Percentiles rank a stretch among this genome's conserved stretches.
Conservation (phyloP, 2,113 vertebrate genomes). For the Dromaius novaehollandiae region DNA sequence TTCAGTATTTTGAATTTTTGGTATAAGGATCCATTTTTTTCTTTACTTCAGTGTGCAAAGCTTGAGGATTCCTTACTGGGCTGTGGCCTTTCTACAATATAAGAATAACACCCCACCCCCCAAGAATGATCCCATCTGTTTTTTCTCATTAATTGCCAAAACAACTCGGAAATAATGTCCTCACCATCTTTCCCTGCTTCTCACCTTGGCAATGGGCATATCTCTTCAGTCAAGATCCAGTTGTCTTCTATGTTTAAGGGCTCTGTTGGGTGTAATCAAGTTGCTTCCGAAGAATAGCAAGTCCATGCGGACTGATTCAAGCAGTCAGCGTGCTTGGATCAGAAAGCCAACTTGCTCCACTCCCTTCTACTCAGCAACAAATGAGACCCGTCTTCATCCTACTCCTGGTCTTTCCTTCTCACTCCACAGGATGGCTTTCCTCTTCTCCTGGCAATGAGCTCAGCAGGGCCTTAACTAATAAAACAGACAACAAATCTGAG, state of each 20-base stretch:
- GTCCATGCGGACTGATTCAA: fast-evolving
- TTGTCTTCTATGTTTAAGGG: neutral
- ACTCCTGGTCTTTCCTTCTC: neutral
- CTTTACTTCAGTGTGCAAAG: neutral
- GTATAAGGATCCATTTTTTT: neutral
- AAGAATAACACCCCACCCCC: neutral
- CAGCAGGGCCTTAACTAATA: neutral
- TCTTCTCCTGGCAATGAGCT: neutral
- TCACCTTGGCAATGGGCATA: fast-evolving
- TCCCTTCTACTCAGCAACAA: neutral
- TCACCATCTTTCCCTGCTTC: neutral
- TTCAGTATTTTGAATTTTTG: no score
- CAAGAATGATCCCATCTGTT: neutral
- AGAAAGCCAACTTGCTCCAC: neutral
- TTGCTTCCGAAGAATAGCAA: neutral
- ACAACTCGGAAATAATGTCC: neutral
- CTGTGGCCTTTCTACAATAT: neutral
- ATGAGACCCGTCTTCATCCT: neutral
- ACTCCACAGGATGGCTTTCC: neutral
- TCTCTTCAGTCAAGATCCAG: neutral
- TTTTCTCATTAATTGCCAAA: neutral
- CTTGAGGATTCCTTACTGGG: neutral
- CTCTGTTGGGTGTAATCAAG: no score
- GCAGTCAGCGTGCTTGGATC: neutral
- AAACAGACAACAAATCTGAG: neutral